Evolutionary conservation across 2,888 invertebrate genomes (phyloP).

Genomic region (Brenthis hecate): DNA sequence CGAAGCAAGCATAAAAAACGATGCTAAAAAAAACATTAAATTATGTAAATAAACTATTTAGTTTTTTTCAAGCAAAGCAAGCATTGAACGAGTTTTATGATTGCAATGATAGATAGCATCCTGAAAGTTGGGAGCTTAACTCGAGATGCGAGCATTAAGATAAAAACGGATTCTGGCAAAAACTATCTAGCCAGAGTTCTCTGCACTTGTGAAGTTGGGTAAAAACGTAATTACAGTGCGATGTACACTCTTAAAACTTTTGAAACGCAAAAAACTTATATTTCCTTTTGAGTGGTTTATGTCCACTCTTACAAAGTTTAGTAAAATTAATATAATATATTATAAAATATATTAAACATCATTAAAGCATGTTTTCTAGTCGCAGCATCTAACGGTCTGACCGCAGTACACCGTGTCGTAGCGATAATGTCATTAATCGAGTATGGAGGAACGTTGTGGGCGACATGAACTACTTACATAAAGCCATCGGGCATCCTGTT

Average conservation of each 20-base stretch:
- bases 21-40: too few species aligned
- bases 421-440: constrained; percentile 28
- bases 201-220: not conserved
- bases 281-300: too few species aligned
- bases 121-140: constrained; percentile 16
- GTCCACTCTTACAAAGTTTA: too few species aligned
- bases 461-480: constrained; percentile 16
- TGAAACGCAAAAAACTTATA: not conserved
- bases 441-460: constrained; percentile 13
- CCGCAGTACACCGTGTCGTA: constrained; percentile 18
- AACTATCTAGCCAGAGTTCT: constrained; percentile 10
- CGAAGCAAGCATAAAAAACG: too few species aligned
- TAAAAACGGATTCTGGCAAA: constrained; percentile 13
- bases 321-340: too few species aligned
- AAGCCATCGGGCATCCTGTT: constrained; percentile 10
- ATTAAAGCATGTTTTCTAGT: constrained; percentile 15
- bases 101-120: constrained; percentile 14
- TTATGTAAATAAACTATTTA: not conserved
- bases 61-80: not conserved
- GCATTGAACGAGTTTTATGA: constrained; percentile 4
- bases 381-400: constrained; percentile 19
- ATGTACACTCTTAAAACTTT: not conserved
- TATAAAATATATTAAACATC: constrained; percentile 1
- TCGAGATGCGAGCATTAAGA: constrained; percentile 15
- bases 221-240: constrained; percentile 3